A percentile compares a stretch with the other conserved stretches of the same genome.
These are phyloP conservation scores for Lepus townsendii DNA, from an alignment of 2,797 vertebrate genomes.

Conservation along the genomic window DNA sequence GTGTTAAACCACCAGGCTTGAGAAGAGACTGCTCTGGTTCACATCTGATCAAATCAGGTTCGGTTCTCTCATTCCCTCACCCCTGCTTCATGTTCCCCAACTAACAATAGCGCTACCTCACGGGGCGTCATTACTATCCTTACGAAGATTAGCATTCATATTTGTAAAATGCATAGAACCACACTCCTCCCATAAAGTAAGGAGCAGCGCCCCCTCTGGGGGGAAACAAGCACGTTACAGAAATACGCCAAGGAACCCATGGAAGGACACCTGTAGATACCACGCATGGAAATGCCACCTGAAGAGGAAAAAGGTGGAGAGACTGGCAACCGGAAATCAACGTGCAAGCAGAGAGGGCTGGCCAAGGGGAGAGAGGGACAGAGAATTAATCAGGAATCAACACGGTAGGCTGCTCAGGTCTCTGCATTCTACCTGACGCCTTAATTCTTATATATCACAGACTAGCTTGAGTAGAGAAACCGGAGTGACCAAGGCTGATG, in stretches of 20 bases:
- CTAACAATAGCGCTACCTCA: neutral
- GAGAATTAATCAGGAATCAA: neutral
- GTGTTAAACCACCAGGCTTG: neutral
- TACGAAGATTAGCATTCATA: neutral
- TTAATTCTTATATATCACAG: neutral
- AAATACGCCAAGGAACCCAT: neutral
- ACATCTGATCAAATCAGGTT: neutral
- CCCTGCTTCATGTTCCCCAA: neutral
- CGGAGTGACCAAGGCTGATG: neutral
- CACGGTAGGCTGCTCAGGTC: neutral
- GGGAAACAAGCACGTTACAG: neutral
- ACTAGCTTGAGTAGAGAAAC: neutral
- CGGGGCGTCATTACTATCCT: neutral
- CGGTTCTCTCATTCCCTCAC: neutral
- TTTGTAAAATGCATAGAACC: neutral
- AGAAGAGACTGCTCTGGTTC: neutral
- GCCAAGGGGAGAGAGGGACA: too few species aligned
- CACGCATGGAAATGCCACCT: neutral
- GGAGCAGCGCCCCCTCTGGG: too few species aligned
- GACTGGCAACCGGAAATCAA: neutral
- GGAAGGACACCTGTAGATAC: neutral
- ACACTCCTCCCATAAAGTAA: neutral
- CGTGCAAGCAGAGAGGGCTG: neutral
- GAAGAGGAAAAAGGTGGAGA: neutral
- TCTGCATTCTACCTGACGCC: neutral